Evolutionary conservation across 2,113 vertebrate genomes (phyloP), one percentile per base, ranked within the genome.

Genomic region (Climacteris rufus): DNA sequence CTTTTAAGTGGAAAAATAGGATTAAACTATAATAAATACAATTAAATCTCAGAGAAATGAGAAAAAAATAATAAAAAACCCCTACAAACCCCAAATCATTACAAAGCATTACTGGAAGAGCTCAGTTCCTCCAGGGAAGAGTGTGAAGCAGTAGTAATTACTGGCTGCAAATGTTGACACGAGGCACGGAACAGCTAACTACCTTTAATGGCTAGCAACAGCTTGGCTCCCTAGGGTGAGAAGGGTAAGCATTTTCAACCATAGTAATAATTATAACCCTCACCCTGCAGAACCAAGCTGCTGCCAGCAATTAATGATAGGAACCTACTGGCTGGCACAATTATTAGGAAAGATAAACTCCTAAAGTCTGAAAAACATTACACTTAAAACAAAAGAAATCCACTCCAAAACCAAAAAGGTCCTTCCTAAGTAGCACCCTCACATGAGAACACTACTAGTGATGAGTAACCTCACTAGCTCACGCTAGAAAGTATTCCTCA

Each of bases 161-260:
- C 35, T 56, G 52, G 56, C 27, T 84, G 39, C 40, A 78, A 84
- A 83, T 66, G 81, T 87, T 96, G 87, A 95, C 39, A 52, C 8
- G 56, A 87, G 33, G 81, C 17, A 78, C 20, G 14, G 68, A 92
- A 83, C 42, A 95, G 63, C 66, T 90, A 95, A 66, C 77, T 65
- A 74, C 39, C n/a, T 87, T 66, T 84, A 94, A 96, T 71, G 89
- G 89, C 80, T 78, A 89, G 42, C 72, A 89, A 81, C 68, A 91
- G 50, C 45, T 83, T 70, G 57, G 72, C 18, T 91, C 63, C 89
- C 68, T 30, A 78, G 56, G 56, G 91, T 89, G 56, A 93, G 33
- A 91, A 78, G 50, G 56, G 35, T 50, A 95, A 87, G 91, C 72
- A 89, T 83, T 93, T 93, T 82, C 56, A 93, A 71, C 60, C 33